phyloP scores from a whole-genome alignment of 2,113 vertebrate species.

The Spheniscus mendiculus region DNA sequence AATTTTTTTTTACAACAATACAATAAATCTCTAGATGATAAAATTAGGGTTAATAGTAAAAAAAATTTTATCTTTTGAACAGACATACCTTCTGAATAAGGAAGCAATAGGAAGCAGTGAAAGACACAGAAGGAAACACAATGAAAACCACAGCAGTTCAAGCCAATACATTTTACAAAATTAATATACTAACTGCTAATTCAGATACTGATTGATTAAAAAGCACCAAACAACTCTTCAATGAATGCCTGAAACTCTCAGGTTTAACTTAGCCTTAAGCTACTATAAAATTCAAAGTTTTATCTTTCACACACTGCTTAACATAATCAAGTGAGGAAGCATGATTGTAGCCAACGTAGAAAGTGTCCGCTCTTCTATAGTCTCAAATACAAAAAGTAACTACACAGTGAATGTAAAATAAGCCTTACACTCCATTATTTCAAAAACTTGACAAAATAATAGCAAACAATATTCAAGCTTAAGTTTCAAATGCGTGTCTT shows the following conservation, averaged over 20 bases:
- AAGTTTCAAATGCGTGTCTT: background rate
- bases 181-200: background rate
- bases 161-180: slow-evolving; percentile 8
- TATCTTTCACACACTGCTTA: background rate
- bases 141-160: slow-evolving; percentile 73
- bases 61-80: background rate
- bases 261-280: background rate
- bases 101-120: slow-evolving; percentile 82
- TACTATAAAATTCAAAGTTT: background rate
- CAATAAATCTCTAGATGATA: background rate
- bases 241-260: background rate
- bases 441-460: background rate
- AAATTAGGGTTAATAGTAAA: background rate
- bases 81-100: slow-evolving; percentile 97
- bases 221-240: background rate
- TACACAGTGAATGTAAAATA: background rate
- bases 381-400: background rate
- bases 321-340: background rate
- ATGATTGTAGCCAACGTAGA: background rate
- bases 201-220: background rate
- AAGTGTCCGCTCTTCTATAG: background rate
- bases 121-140: slow-evolving; percentile 79
- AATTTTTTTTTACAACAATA: background rate
- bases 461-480: background rate
- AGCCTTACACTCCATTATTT: background rate